A percentile compares a stretch with the other conserved stretches of the same genome.
phyloP scores from a whole-genome alignment of 1,140 invertebrate species.

The Heliconius congener region DNA sequence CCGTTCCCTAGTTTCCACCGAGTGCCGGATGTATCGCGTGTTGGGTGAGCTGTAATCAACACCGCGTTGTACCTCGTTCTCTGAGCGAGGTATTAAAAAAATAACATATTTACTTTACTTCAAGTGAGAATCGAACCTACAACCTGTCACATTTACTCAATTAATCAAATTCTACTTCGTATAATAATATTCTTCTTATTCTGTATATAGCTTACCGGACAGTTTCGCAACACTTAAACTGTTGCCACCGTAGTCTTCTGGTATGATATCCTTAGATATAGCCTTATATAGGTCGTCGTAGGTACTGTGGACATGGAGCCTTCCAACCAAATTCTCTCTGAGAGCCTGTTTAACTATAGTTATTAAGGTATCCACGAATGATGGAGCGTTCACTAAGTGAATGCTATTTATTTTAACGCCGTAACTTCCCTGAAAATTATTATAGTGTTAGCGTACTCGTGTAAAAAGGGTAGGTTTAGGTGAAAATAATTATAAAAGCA shows the following conservation, averaged over 20 bases:
- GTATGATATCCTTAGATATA: slow-evolving; percentile 77
- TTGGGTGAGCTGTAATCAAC: too few relatives aligned
- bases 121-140: too few relatives aligned
- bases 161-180: too few relatives aligned
- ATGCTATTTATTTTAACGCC: slow-evolving; percentile 45
- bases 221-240: slow-evolving; percentile 58
- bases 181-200: too few relatives aligned
- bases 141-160: too few relatives aligned
- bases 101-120: too few relatives aligned
- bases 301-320: slow-evolving; percentile 72
- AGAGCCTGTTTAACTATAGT: slow-evolving; percentile 75
- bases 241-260: slow-evolving; percentile 80
- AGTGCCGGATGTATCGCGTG: too few relatives aligned
- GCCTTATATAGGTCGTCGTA: slow-evolving; percentile 79
- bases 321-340: slow-evolving; percentile 74
- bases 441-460: background rate
- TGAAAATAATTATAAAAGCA: too few relatives aligned
- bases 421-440: slow-evolving; percentile 44
- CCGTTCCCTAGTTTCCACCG: too few relatives aligned
- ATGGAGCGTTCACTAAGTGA: slow-evolving; percentile 42
- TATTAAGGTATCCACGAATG: slow-evolving; percentile 46
- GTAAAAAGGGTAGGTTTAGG: too few relatives aligned
- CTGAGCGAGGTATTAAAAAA: too few relatives aligned
- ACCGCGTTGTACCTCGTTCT: too few relatives aligned
- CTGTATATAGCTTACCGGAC: slow-evolving; percentile 41